A percentile compares a stretch with the other conserved stretches of the same genome.
phyloP scores from a whole-genome alignment of 2,797 vertebrate genomes.

The Cossypha caffra region DNA sequence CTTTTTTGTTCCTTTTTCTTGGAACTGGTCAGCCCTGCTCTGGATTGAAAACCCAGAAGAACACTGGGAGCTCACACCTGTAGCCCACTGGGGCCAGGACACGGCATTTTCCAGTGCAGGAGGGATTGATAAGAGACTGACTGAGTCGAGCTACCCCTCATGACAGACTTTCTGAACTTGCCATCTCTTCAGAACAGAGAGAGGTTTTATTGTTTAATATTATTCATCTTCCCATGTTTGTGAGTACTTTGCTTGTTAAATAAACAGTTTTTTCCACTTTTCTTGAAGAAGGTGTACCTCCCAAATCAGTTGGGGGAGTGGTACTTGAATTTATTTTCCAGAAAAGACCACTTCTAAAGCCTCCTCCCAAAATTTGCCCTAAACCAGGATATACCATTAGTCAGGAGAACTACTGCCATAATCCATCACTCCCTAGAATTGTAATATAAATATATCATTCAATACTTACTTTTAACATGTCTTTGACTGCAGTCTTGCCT shows the following conservation, averaged over 20 bases:
- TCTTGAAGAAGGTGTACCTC: background rate
- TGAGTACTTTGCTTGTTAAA: background rate
- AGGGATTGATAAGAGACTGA: background rate
- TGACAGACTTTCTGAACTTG: background rate
- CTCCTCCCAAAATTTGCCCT: background rate
- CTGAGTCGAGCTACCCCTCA: background rate
- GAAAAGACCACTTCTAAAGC: accelerated
- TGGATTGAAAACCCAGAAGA: background rate
- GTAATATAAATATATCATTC: background rate
- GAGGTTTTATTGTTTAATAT: background rate
- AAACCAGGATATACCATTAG: background rate
- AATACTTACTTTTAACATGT: conserved; percentile 85
- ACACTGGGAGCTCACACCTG: background rate
- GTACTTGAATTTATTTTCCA: background rate
- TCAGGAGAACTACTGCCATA: background rate
- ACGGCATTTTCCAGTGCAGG: accelerated
- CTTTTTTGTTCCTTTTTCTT: background rate
- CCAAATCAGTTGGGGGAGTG: accelerated
- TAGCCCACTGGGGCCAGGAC: accelerated
- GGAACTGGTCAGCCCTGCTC: background rate
- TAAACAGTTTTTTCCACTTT: background rate
- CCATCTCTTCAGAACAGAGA: background rate
- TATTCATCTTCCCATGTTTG: background rate
- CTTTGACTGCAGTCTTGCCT: conserved; percentile 87
- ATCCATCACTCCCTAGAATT: background rate